Evolutionary conservation across 2,888 invertebrate genomes (phyloP).

Genomic region (Branchellion lobata): DNA sequence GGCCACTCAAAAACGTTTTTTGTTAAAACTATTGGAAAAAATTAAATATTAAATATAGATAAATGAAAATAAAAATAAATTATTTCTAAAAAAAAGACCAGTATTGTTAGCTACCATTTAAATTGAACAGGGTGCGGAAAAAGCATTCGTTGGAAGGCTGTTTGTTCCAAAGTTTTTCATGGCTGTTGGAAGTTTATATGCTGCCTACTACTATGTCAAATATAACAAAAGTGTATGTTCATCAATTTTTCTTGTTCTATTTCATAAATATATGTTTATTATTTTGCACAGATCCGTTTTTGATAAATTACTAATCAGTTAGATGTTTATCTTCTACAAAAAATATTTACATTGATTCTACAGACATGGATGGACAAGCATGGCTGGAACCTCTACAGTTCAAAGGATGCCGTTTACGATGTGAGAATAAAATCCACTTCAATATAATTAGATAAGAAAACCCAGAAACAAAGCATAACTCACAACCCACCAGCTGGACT

Average conservation of each 20-base stretch:
- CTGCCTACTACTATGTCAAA: conserved; percentile 54
- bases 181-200: conserved; percentile 49
- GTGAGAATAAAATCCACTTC: conserved; percentile 35
- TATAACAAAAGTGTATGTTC: conserved; percentile 54
- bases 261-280: not conserved
- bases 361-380: conserved; percentile 53
- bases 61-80: too few relatives aligned
- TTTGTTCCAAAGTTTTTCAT: conserved; percentile 53
- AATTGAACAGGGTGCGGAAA: conserved; percentile 51
- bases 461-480: not conserved
- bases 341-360: not conserved
- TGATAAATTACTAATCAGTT: not conserved
- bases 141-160: conserved; percentile 50
- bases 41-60: too few relatives aligned
- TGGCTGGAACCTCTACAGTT: conserved; percentile 51
- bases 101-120: not conserved
- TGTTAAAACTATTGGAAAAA: too few relatives aligned
- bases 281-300: not conserved
- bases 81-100: too few relatives aligned
- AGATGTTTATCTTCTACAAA: not conserved
- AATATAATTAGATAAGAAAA: not conserved
- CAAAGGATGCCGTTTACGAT: conserved; percentile 49
- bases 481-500: not conserved
- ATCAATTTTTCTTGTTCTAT: conserved; percentile 28
- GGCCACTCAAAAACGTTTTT: too few relatives aligned